Evolutionary conservation across 2,888 invertebrate genomes (phyloP).

Genomic region (Sipha maydis): DNA sequence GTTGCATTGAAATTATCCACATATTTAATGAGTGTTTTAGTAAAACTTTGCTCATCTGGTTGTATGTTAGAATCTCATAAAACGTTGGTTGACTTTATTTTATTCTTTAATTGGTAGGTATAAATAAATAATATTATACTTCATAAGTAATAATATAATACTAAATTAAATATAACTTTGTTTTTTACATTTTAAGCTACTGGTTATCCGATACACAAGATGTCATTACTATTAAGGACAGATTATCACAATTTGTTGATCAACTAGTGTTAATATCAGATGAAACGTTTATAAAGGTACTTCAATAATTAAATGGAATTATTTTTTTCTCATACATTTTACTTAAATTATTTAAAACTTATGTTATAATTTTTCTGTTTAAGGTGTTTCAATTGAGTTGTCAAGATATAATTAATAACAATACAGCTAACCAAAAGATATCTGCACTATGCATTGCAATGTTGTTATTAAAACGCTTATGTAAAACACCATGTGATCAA

Average conservation of each 20-base stretch:
- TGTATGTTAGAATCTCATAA: slow-evolving; percentile 18
- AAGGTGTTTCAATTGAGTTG: slow-evolving; percentile 34
- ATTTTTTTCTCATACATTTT: not conserved
- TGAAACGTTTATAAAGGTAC: slow-evolving; percentile 33
- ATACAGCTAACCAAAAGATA: not conserved
- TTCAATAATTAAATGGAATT: not conserved
- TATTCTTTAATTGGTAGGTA: slow-evolving; percentile 47
- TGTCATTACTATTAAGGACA: slow-evolving; percentile 6
- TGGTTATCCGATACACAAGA: slow-evolving; percentile 42
- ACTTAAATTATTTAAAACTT: not conserved
- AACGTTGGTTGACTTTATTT: slow-evolving; percentile 7
- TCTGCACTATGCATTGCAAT: slow-evolving; percentile 25
- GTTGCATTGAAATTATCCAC: slow-evolving; percentile 9
- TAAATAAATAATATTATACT: not conserved
- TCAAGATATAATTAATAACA: not conserved
- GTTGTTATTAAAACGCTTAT: slow-evolving; percentile 22
- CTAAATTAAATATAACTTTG: not conserved
- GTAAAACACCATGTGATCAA: not conserved
- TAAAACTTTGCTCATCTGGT: slow-evolving; percentile 36
- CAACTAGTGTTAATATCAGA: slow-evolving; percentile 32
- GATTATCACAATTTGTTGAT: slow-evolving; percentile 31
- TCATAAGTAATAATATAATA: not conserved
- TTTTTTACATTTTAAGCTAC: slow-evolving; percentile 5
- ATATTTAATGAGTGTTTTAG: slow-evolving; percentile 48
- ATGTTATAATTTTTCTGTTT: not conserved